Base-by-base conservation (phyloP, 2,113 vertebrate genomes). In the Alethe castanea region DNA sequence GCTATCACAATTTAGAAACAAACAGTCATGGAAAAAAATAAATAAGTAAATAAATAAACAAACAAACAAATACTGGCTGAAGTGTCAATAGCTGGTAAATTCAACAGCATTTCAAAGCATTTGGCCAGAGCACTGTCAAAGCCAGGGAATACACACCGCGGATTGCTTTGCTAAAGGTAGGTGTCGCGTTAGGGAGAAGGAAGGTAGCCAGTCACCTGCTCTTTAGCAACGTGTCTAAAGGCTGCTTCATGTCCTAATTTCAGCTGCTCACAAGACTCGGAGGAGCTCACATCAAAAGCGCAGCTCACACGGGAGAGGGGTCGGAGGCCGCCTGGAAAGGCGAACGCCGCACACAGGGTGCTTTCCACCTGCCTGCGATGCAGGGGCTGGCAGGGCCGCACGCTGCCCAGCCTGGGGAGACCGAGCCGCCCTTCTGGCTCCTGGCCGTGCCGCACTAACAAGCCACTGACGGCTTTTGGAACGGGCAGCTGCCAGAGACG, bases 361-460 rank as follows among this genome's bases (percentile, higher is more conserved):
- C 57, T 53, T 16, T 12, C 45, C 11, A 8, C 33, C 71, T 16
- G 57, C 47, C 53, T 1, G 1, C 6, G 0, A 7, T 3, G 14
- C 26, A 0, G 53, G 38, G 28, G 38, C 79, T 35, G 52, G 69
- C 79, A 17, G 59, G 78, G 79, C 59, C 60, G 0, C 20, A 9
- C 12, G 7, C 76, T 65, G 81, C 61, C 60, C 5, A 1, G 44
- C 70, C 64, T 6, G 33, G 50, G 2, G 9, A n/a, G 18, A 6
- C 48, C 20, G 1, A 14, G 0, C 53, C 1, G 66, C 14, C 4
- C 71, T 12, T 8, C 35, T 42, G 14, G 48, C 70, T 8, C 0
- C 11, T 33, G 52, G 3, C 35, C 3, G 4, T 17, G 74, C 61
- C 4, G 2, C 38, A 0, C 28, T 4, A 5, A 31, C 15, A 1